Evolutionary conservation across 2,888 invertebrate genomes (phyloP).

Genomic region (Drosophila merina): DNA sequence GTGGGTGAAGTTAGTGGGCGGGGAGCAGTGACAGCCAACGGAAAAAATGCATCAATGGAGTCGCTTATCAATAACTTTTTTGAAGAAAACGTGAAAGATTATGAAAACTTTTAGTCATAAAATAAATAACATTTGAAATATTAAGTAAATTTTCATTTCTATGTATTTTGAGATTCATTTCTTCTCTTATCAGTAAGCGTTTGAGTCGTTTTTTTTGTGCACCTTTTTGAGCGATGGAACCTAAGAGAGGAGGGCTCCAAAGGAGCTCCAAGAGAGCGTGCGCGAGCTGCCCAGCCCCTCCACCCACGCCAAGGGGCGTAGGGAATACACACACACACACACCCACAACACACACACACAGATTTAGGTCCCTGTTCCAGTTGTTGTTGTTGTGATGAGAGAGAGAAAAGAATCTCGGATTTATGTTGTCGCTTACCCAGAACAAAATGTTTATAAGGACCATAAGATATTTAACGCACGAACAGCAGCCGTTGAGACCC

Average conservation of each 20-base stretch:
- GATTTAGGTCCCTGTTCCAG: constrained; percentile 53
- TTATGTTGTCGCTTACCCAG: constrained; percentile 72
- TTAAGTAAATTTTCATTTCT: background rate
- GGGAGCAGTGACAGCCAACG: background rate
- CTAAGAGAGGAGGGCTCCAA: constrained; percentile 15
- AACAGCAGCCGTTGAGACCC: constrained; percentile 83
- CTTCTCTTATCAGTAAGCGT: background rate
- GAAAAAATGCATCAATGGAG: too few species aligned
- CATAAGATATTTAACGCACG: constrained; percentile 83
- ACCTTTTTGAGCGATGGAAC: constrained; percentile 1
- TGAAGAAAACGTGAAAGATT: too few species aligned
- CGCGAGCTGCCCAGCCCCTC: constrained; percentile 47
- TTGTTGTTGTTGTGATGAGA: constrained; percentile 47
- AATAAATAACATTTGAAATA: background rate
- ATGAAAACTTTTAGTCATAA: too few species aligned
- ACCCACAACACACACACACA: constrained; percentile 13
- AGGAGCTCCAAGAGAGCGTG: constrained; percentile 56
- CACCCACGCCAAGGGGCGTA: constrained; percentile 38
- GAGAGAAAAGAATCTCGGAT: constrained; percentile 25
- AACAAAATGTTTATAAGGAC: constrained; percentile 83
- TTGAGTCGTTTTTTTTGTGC: background rate
- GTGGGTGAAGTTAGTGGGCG: constrained; percentile 46
- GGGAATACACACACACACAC: constrained; percentile 53
- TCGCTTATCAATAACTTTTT: too few species aligned
- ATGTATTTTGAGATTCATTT: background rate